These are phyloP conservation scores for Karalla daura DNA, from an alignment of 2,797 vertebrate species.

Conservation along the genomic window DNA sequence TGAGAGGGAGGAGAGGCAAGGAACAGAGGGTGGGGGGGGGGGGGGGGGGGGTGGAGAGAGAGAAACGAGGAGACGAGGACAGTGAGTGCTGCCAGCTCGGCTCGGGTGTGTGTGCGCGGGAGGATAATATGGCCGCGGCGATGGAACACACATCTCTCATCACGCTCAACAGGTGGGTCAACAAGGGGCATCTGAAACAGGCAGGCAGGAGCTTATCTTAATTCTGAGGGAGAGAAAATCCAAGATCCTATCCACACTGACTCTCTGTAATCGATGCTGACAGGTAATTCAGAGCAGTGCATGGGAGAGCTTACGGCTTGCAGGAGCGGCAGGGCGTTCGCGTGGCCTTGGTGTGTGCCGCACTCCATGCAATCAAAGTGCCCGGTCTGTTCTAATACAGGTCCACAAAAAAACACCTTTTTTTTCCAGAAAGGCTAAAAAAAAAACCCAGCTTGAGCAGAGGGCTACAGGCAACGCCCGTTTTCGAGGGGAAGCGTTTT, in stretches of 20 bases:
- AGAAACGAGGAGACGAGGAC: constrained; percentile 66
- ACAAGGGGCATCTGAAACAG: constrained; percentile 79
- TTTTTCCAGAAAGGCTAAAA: constrained; percentile 52
- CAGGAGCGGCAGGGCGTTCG: constrained; percentile 59
- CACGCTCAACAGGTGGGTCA: constrained; percentile 79
- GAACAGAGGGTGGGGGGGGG: constrained; percentile 32
- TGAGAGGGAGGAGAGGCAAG: constrained; percentile 57
- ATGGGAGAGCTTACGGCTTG: constrained; percentile 73
- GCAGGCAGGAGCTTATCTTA: constrained; percentile 86
- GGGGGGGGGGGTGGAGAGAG: no score
- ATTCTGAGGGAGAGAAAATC: constrained; percentile 86
- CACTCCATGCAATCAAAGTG: constrained; percentile 71
- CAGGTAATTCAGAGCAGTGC: constrained; percentile 83
- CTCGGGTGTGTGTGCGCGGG: constrained; percentile 31
- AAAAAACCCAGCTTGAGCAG: constrained; percentile 49
- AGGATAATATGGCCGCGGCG: constrained; percentile 63
- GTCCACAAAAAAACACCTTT: constrained; percentile 51
- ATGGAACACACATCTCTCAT: constrained; percentile 64
- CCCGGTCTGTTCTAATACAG: constrained; percentile 47
- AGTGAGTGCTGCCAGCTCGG: constrained; percentile 49
- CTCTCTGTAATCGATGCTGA: constrained; percentile 85
- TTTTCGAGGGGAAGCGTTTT: no score
- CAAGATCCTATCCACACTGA: constrained; percentile 81
- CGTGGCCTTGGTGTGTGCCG: constrained; percentile 58
- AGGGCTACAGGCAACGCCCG: no score